Base-by-base conservation (phyloP, 2,888 invertebrate species). In the Octodonta nipae region DNA sequence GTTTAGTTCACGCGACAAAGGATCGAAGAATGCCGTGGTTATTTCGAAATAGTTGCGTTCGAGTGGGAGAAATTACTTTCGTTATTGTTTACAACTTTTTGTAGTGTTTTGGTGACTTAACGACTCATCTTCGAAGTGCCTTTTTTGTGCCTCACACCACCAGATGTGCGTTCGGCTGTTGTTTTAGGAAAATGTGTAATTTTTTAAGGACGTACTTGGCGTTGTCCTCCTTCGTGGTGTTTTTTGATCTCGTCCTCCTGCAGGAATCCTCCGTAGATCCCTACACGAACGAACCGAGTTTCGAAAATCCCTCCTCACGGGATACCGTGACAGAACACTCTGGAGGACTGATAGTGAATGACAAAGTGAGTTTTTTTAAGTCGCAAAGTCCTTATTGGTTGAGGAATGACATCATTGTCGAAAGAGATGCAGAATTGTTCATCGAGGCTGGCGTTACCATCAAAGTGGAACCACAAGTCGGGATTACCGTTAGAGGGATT, bases 371-470 rank as follows among this genome's bases (percentile, higher is more conserved):
- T 33, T 53, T 71, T 39, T 66, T 66, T 33, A 69, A 66, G 46
- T 55, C 55, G 26, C 67, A 67, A 47, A 83, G 82, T 52, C 87
- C 87, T 13, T 88, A 81, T 55, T 63, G 80, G 49, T 66, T 85
- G 13, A 68, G 80, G 40, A 81, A 83, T 54, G 86, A 89, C 63
- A 66, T 91, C 35, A 68, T 82, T 47, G 70, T 93, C 31, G 80
- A 83, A 48, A 68, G 72, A 42, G 76, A 78, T 40, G 87, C 80
- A 0, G 81, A 82, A 51, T 65, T 96, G 49, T 70, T 80, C 33
- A 75, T 96, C 36, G 88, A 91, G 56, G 77, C 92, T 8, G 96
- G 95, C 14, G 89, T 91, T 0, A 81, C 79, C 51, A 66, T 98
- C 33, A 73, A 80, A 47, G 91, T 96, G 61, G 82, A 84, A 4